Percentiles rank a stretch among this genome's conserved stretches.
These are phyloP conservation scores for Drosophila pectinifera DNA, from an alignment of 1,140 invertebrate genomes.

Conservation along the genomic window DNA sequence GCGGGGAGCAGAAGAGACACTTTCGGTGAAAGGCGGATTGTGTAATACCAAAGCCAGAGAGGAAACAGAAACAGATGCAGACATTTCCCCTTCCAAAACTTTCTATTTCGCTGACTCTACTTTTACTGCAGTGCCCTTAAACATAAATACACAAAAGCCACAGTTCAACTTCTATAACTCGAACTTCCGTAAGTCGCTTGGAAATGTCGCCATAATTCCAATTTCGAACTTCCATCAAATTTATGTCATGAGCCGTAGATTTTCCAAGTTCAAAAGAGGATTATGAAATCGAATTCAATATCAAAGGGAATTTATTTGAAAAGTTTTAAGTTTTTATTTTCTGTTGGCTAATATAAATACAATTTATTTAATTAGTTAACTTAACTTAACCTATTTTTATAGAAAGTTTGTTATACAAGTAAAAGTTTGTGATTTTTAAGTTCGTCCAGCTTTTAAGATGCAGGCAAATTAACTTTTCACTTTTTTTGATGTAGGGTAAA, in stretches of 20 bases:
- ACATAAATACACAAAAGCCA: conserved; percentile 9
- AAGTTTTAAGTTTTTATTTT: neutral
- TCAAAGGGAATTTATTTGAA: neutral
- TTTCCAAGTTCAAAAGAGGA: neutral
- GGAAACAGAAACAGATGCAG: conserved; percentile 41
- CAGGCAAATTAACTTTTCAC: too few species aligned
- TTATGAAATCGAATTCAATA: neutral
- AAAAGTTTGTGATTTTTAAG: neutral
- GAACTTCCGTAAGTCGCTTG: conserved; percentile 20
- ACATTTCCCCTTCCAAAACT: conserved; percentile 57
- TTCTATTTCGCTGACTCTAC: conserved; percentile 48
- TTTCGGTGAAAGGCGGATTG: conserved; percentile 63
- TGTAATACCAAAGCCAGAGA: conserved; percentile 52
- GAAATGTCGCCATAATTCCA: neutral
- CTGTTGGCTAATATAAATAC: neutral
- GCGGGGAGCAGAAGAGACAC: conserved; percentile 29
- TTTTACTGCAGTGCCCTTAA: conserved; percentile 35
- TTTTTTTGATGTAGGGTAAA: too few species aligned
- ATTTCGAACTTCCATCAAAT: neutral
- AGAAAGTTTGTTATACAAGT: neutral
- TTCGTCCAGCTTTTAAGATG: too few species aligned
- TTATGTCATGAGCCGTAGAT: neutral
- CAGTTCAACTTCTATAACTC: conserved; percentile 28
- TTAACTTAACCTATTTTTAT: neutral
- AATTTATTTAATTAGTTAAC: too few species aligned